These are phyloP conservation scores for Loxodonta africana DNA, from an alignment of 2,113 vertebrate genomes.

Conservation along the genomic window DNA sequence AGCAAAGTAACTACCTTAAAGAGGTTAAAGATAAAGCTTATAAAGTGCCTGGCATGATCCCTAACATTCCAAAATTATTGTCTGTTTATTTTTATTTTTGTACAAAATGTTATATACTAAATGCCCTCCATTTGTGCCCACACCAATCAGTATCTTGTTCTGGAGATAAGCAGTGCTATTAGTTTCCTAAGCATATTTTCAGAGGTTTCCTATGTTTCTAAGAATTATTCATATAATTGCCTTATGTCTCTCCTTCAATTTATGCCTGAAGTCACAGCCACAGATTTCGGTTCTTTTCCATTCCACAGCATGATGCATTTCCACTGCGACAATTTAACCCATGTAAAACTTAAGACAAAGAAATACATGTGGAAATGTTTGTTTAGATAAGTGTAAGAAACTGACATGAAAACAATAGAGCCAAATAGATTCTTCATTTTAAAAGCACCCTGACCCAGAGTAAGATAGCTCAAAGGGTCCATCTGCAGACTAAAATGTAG, in stretches of 20 bases:
- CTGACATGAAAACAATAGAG: slow-evolving; percentile 61
- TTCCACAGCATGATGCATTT: background rate
- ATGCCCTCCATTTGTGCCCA: background rate
- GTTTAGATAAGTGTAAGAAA: slow-evolving; percentile 62
- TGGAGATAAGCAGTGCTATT: background rate
- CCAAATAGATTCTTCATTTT: slow-evolving; percentile 58
- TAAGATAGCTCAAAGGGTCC: slow-evolving; percentile 76
- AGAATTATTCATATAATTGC: slow-evolving; percentile 53
- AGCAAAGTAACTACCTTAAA: background rate
- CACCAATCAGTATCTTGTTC: background rate
- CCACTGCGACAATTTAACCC: slow-evolving; percentile 49
- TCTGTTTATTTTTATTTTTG: background rate
- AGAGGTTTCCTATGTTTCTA: slow-evolving; percentile 55
- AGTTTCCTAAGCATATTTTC: background rate
- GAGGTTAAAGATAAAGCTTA: slow-evolving; percentile 40
- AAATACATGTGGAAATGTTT: slow-evolving; percentile 63
- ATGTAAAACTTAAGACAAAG: background rate
- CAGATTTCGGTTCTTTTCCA: background rate
- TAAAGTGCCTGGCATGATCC: background rate
- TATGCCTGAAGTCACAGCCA: slow-evolving; percentile 21
- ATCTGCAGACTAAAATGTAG: slow-evolving; percentile 73
- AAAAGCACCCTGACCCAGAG: slow-evolving; percentile 1
- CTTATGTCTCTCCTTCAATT: slow-evolving; percentile 43
- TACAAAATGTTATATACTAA: background rate
- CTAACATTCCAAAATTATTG: background rate